phyloP scores from a whole-genome alignment of 2,797 vertebrate genomes.

The Botia kubotai region DNA sequence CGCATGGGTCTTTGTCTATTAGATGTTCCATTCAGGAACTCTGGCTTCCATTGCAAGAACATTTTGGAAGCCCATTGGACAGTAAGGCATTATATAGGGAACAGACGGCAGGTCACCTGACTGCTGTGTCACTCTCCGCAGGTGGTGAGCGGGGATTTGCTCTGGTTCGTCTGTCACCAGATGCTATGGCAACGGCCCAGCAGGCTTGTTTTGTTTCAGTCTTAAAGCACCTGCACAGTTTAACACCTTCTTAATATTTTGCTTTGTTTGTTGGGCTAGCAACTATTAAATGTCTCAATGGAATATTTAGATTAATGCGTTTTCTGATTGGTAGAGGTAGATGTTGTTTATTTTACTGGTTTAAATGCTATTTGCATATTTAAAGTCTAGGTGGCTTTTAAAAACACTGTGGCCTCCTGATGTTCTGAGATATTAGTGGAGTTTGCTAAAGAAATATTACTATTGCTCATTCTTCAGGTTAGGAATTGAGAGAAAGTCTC shows the following conservation, averaged over 20 bases:
- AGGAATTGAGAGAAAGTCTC: too few relatives aligned
- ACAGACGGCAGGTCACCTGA: slow-evolving; percentile 53
- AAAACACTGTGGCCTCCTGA: background rate
- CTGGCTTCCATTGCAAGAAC: too few relatives aligned
- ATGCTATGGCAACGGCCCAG: slow-evolving; percentile 43
- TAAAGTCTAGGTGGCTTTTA: background rate
- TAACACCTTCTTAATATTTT: slow-evolving; percentile 29
- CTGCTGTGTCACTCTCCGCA: slow-evolving; percentile 44
- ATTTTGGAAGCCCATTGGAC: slow-evolving; percentile 5
- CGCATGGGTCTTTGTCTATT: background rate
- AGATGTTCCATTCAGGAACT: background rate
- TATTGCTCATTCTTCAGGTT: too few relatives aligned
- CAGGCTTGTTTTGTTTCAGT: slow-evolving; percentile 38
- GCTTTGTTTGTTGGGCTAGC: slow-evolving; percentile 11
- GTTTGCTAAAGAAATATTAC: too few relatives aligned
- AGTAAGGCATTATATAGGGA: background rate
- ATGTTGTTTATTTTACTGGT: background rate
- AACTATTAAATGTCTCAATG: background rate
- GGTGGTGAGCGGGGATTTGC: slow-evolving; percentile 53
- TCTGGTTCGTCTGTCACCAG: slow-evolving; percentile 46
- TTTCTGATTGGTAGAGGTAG: background rate
- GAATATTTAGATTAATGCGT: slow-evolving; percentile 36
- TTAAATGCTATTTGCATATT: slow-evolving; percentile 5
- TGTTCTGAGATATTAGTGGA: background rate
- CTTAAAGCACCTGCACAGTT: slow-evolving; percentile 40